Base-by-base conservation (phyloP, 1,140 invertebrate species). In the Drosophila seguyi region DNA sequence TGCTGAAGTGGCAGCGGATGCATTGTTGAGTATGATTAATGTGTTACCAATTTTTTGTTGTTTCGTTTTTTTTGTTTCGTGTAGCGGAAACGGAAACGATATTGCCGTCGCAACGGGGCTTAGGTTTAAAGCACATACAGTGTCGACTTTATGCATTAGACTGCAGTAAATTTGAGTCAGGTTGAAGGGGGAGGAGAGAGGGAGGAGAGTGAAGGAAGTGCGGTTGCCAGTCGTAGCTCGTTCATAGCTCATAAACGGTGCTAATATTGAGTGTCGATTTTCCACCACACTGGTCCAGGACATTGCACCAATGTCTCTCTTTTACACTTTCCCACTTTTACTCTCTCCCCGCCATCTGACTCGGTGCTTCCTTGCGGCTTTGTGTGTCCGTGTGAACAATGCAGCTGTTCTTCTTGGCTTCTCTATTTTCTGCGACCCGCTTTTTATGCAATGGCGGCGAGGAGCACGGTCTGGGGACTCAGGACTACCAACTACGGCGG, bases 211-310 rank as follows among this genome's bases (percentile, higher is more conserved):
- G 4, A 6, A 36, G 36, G 57, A 50, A 61, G 25, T 71, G 69
- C 47, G 71, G 81, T 61, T 63, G 47, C 59, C 39, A 42, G 79
- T 75, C 79, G 79, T 79, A 72, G 67, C 83, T 76, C 75, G 71
- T 87, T 87, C 75, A 88, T 80, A 83, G 84, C 79, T 88, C 83
- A 87, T 88, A 87, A 88, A 72, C 84, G 84, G 59, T 79, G 80
- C 76, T 87, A 87, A 86, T 86, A 87, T 87, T 88, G 79, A 87
- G 83, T 87, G 83, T 87, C 79, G 84, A 87, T 87, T 87, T 88
- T 87, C 83, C 81, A 73, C 80, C 55, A 60, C 48, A 57, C 74
- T 75, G 10, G 41, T 27, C 63, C 65, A 79, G 83, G 84, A 79
- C 84, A 76, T 87, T 87, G 83, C 83, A 83, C 79, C 75, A 76